Percentiles rank a stretch among this genome's conserved stretches.
These are phyloP conservation scores for Dolichopus griseipennis DNA, from an alignment of 2,888 invertebrate genomes.

Conservation along the genomic window DNA sequence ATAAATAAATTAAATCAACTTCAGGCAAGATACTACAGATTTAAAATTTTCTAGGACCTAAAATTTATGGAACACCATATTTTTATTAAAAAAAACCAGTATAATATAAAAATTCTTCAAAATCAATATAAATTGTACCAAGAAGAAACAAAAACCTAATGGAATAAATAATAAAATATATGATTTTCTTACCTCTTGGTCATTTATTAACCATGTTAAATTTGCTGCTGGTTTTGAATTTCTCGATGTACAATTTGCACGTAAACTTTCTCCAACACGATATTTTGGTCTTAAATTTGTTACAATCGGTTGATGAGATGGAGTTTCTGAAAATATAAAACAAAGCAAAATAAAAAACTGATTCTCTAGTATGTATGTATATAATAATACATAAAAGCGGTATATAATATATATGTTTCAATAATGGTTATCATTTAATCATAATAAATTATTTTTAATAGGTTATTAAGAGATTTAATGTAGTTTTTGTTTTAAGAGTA, in stretches of 20 bases:
- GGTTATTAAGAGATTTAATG: conserved; percentile 6
- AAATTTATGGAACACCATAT: too few species aligned
- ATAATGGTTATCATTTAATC: conserved; percentile 6
- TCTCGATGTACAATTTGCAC: conserved; percentile 49
- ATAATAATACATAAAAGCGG: neutral
- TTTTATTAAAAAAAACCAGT: too few species aligned
- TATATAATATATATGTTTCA: neutral
- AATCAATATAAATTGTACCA: too few species aligned
- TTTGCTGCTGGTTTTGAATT: conserved; percentile 50
- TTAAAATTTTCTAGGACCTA: too few species aligned
- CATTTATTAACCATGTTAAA: conserved; percentile 52
- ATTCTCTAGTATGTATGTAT: neutral
- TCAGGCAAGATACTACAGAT: too few species aligned
- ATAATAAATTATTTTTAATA: conserved; percentile 4
- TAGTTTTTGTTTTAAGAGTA: neutral
- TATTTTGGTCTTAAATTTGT: conserved; percentile 48
- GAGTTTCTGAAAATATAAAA: conserved; percentile 40
- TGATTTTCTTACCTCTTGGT: conserved; percentile 21
- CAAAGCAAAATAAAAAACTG: neutral
- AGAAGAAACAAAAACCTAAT: too few species aligned
- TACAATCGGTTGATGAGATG: conserved; percentile 47
- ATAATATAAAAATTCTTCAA: too few species aligned
- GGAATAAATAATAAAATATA: neutral
- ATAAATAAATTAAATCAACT: too few species aligned
- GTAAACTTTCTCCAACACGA: conserved; percentile 46